Conservation (phyloP, 2,888 invertebrate species). For the Arctia plantaginis region DNA sequence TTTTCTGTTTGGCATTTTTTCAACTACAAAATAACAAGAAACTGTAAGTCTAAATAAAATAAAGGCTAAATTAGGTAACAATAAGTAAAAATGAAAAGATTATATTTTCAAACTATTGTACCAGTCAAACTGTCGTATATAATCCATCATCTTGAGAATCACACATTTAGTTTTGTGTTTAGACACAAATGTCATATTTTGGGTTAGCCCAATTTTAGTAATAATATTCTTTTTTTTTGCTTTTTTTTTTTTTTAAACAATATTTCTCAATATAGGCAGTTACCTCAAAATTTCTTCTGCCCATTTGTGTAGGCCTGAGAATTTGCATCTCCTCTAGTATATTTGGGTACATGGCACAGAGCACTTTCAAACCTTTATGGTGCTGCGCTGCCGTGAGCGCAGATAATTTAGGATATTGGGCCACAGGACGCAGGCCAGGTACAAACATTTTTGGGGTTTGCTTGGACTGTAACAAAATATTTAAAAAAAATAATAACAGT, state of each 20-base stretch:
- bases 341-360: slow-evolving; percentile 60
- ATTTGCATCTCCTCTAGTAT: slow-evolving; percentile 57
- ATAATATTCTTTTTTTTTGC: too few relatives aligned
- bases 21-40: neutral
- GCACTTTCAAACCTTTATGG: slow-evolving; percentile 65
- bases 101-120: neutral
- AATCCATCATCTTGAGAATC: too few relatives aligned
- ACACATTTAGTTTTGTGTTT: too few relatives aligned
- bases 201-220: too few relatives aligned
- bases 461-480: slow-evolving; percentile 46
- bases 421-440: slow-evolving; percentile 59
- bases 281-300: slow-evolving; percentile 65
- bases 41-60: too few relatives aligned
- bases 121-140: slow-evolving; percentile 47
- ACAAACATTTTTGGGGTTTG: slow-evolving; percentile 49
- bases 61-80: neutral
- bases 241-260: too few relatives aligned
- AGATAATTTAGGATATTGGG: slow-evolving; percentile 68
- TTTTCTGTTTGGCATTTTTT: too few relatives aligned
- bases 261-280: neutral
- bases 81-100: neutral
- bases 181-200: too few relatives aligned
- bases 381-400: slow-evolving; percentile 64
- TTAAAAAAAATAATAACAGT: neutral
- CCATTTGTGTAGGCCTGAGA: slow-evolving; percentile 52